Evolutionary conservation across 2,113 vertebrate species (phyloP).

Genomic region (Arothron firmamentum): DNA sequence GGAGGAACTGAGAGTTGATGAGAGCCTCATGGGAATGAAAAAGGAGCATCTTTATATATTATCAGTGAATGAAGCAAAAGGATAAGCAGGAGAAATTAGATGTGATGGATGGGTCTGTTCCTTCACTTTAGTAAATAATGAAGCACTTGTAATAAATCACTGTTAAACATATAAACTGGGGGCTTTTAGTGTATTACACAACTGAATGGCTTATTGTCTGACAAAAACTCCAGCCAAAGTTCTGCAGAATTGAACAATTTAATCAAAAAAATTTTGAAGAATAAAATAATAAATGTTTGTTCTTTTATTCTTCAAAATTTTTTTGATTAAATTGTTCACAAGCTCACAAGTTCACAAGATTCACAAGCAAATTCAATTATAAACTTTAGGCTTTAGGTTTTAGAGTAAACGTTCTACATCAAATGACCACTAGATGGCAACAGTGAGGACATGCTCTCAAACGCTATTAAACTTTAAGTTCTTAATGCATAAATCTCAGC

Average conservation of each 20-base stretch:
- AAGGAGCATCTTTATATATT: not conserved
- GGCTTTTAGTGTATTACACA: constrained; percentile 6
- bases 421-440: no score
- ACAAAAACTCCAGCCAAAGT: not conserved
- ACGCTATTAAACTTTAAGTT: no score
- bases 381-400: no score
- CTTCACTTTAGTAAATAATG: constrained; percentile 27
- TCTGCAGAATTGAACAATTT: not conserved
- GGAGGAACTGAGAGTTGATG: constrained; percentile 27
- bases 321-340: no score
- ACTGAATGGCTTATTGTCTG: not conserved
- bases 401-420: no score
- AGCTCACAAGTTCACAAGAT: no score
- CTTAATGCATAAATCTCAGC: no score
- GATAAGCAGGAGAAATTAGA: not conserved
- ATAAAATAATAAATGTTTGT: no score
- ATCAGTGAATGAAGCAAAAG: constrained; percentile 6
- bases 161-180: constrained; percentile 25
- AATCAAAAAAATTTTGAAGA: not conserved
- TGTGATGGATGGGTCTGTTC: constrained; percentile 39
- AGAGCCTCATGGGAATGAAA: constrained; percentile 8
- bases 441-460: no score
- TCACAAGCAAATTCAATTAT: no score
- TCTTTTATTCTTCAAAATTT: no score
- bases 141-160: constrained; percentile 42